Base-by-base conservation (phyloP, 2,888 invertebrate species). In the Lasius platythorax region DNA sequence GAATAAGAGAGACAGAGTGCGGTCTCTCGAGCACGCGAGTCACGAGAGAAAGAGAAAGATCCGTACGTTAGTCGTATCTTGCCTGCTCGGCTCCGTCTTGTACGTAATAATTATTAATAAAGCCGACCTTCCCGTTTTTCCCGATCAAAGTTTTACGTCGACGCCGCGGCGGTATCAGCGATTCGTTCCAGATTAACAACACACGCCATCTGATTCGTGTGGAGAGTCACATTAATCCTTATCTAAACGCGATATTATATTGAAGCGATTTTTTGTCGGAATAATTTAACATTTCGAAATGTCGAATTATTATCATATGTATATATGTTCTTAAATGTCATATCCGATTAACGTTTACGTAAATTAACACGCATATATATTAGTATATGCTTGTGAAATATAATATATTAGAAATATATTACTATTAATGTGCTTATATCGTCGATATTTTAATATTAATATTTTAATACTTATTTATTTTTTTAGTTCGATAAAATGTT, bases 21-120 rank as follows among this genome's bases (percentile, higher is more conserved):
- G 83, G 82, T 61, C 83, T 83, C 58, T 83, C 78, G 82, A 87
- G 76, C 88, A 85, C 88, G 87, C 86, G 87, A 86, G 82, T 76
- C 85, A 85, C 86, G 79, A 70, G 70, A 81, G 72, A 81, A 81
- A 83, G 82, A 86, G 76, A 83, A 56, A 58, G 74, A 58, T 74
- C 79, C 46, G 56, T 53, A 68, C 76, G 73, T 81, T 87, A 86
- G 82, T 81, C 81, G 79, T 40, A 56, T 37, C 81, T 11, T 33
- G 30, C 9, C 67, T 30, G 67, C 46, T 40, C 56, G 58, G n/a
- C 61, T 50, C 40, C 56, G 18, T 63, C 37, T 33, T n/a, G 61
- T 68, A 63, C 68, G 72, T 58, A 82, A 87, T 73, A 73, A 76
- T 87, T 66, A 87, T 87, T 84, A 40, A 84, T 81, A 84, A 70